phyloP scores from a whole-genome alignment of 2,113 vertebrate genomes.

The Rousettus leschenaultii region DNA sequence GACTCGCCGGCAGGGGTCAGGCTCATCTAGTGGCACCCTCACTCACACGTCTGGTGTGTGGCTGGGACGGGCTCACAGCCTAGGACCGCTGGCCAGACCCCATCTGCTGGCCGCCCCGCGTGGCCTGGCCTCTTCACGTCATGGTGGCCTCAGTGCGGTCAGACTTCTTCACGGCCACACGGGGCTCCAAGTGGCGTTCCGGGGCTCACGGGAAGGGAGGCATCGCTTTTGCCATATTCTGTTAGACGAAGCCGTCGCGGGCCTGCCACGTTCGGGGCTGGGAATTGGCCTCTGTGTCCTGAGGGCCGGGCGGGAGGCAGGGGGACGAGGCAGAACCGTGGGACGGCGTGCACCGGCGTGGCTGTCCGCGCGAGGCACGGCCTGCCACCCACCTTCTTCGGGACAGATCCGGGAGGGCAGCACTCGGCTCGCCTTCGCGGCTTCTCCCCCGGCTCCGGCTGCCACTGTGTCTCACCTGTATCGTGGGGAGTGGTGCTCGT shows the following conservation, averaged over 20 bases:
- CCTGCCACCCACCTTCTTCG: neutral
- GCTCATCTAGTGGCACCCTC: neutral
- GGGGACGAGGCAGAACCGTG: fast-evolving
- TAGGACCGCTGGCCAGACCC: neutral
- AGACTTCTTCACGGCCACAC: fast-evolving
- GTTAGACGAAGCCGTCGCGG: fast-evolving
- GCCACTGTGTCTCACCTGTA: neutral
- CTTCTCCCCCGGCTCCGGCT: fast-evolving
- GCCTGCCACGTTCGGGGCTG: fast-evolving
- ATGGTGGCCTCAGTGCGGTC: fast-evolving
- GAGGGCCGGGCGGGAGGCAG: neutral
- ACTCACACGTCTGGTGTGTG: fast-evolving
- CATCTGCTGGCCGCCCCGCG: fast-evolving
- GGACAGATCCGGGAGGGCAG: fast-evolving
- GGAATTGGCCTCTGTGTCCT: neutral
- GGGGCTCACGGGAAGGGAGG: neutral
- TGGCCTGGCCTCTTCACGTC: neutral
- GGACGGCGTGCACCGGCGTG: neutral
- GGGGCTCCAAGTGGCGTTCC: neutral
- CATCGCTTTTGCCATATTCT: no score
- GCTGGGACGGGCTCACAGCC: neutral
- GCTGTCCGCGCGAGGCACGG: no score
- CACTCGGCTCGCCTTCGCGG: fast-evolving
- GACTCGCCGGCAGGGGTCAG: neutral
- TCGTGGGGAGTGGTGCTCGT: neutral